phyloP scores from a whole-genome alignment of 2,888 invertebrate genomes.

The Philereme transversata region DNA sequence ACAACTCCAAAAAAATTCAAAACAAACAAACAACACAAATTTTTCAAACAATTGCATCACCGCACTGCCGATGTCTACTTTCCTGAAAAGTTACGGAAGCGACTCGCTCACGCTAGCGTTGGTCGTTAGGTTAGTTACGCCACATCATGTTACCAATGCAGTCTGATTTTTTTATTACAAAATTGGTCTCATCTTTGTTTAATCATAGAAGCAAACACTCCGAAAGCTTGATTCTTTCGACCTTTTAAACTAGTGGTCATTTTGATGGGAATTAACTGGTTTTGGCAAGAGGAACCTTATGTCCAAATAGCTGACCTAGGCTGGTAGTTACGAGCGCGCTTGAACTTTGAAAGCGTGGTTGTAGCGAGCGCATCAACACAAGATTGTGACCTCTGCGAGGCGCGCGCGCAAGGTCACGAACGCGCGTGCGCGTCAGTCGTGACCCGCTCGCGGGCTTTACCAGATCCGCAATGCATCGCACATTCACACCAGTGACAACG shows the following conservation, averaged over 20 bases:
- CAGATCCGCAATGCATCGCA: constrained; percentile 51
- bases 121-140: too few relatives aligned
- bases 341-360: constrained; percentile 60
- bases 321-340: constrained; percentile 37
- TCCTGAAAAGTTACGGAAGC: too few relatives aligned
- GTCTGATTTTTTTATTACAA: background rate
- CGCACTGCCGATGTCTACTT: too few relatives aligned
- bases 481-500: constrained; percentile 61
- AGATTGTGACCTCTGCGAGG: constrained; percentile 77
- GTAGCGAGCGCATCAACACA: constrained; percentile 72
- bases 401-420: constrained; percentile 83
- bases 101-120: too few relatives aligned
- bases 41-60: too few relatives aligned
- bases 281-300: constrained; percentile 5
- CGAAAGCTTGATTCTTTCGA: background rate
- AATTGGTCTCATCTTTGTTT: background rate
- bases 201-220: too few relatives aligned
- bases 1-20: too few relatives aligned
- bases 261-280: constrained; percentile 1
- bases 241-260: background rate
- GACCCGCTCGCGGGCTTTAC: constrained; percentile 78
- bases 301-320: constrained; percentile 25
- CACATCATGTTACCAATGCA: background rate
- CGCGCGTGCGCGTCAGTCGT: constrained; percentile 81
- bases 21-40: too few relatives aligned